Evolutionary conservation across 2,888 invertebrate genomes (phyloP).

Genomic region (Orchesella flavescens): DNA sequence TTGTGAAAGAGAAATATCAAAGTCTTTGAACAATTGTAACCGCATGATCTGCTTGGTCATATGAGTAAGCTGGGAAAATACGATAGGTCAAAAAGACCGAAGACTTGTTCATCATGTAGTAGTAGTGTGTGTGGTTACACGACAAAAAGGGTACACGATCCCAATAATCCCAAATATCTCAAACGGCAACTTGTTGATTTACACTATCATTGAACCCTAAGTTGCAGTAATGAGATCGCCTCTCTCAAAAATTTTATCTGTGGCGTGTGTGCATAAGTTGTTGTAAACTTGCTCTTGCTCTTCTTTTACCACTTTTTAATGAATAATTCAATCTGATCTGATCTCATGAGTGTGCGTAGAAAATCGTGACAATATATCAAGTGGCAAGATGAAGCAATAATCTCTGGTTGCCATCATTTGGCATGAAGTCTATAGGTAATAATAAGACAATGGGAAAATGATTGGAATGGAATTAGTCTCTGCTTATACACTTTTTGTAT

Average conservation of each 20-base stretch:
- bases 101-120: slow-evolving; percentile 22
- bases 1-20: background rate
- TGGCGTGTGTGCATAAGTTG: background rate
- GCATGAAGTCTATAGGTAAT: background rate
- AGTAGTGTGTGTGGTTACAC: slow-evolving; percentile 28
- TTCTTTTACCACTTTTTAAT: slow-evolving; percentile 33
- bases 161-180: slow-evolving; percentile 24
- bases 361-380: slow-evolving; percentile 60
- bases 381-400: slow-evolving; percentile 34
- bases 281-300: slow-evolving; percentile 26
- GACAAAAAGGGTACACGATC: slow-evolving; percentile 35
- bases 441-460: slow-evolving; percentile 6
- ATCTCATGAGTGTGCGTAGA: slow-evolving; percentile 28
- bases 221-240: slow-evolving; percentile 34
- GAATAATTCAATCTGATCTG: slow-evolving; percentile 47
- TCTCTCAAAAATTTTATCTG: slow-evolving; percentile 4
- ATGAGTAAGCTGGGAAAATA: background rate
- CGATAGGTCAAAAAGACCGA: slow-evolving; percentile 16
- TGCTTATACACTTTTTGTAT: background rate
- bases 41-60: too few species aligned
- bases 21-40: slow-evolving; percentile 1
- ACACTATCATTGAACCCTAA: slow-evolving; percentile 30
- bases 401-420: slow-evolving; percentile 31
- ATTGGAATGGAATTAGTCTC: slow-evolving; percentile 29
- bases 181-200: slow-evolving; percentile 16